phyloP scores from a whole-genome alignment of 2,888 invertebrate species.

The Cephus spinipes region DNA sequence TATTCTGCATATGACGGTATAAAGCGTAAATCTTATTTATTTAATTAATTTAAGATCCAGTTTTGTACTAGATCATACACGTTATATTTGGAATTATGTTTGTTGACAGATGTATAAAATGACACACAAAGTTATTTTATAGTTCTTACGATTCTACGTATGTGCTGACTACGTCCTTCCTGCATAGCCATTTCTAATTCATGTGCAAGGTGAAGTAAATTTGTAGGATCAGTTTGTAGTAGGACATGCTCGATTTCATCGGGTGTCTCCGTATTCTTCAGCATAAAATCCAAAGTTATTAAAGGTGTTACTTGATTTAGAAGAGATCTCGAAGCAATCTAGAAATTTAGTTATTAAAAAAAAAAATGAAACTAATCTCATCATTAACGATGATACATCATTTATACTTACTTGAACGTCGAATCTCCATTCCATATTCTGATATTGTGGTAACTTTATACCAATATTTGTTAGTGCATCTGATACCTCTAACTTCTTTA shows the following conservation, averaged over 20 bases:
- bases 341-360: constrained; percentile 24
- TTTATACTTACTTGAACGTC: constrained; percentile 70
- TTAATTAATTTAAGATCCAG: constrained; percentile 22
- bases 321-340: constrained; percentile 73
- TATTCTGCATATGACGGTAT: neutral
- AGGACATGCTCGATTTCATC: constrained; percentile 56
- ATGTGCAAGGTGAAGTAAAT: constrained; percentile 69
- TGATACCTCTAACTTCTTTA: constrained; percentile 70
- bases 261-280: constrained; percentile 60
- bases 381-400: neutral
- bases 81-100: neutral
- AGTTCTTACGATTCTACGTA: constrained; percentile 70
- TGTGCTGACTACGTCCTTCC: constrained; percentile 72
- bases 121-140: constrained; percentile 49
- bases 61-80: neutral
- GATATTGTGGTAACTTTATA: constrained; percentile 67
- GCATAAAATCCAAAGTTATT: constrained; percentile 71
- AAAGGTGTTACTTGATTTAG: constrained; percentile 72
- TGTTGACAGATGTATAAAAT: neutral
- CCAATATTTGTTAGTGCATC: constrained; percentile 68
- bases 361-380: neutral
- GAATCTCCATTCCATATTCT: constrained; percentile 76
- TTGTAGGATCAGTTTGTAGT: constrained; percentile 71
- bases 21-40: constrained; percentile 30
- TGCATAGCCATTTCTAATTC: constrained; percentile 71